A percentile compares a stretch with the other conserved stretches of the same genome.
These are phyloP conservation scores for Diacarnus erythraeanus DNA, from an alignment of 37 sponge, comb jelly and placozoan species.

Conservation along the genomic window DNA sequence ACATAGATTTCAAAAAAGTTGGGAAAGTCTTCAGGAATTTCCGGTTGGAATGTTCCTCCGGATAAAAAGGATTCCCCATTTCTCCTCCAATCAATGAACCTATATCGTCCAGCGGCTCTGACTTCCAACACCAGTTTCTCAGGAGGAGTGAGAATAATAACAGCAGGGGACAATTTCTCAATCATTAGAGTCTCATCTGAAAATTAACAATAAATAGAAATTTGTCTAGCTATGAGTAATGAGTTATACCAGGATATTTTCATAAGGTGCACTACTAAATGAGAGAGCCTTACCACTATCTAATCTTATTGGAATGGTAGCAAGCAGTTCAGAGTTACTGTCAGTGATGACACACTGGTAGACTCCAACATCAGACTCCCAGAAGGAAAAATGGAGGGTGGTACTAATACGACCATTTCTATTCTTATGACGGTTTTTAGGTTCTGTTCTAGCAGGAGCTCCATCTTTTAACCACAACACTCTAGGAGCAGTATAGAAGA, in stretches of 20 bases:
- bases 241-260: too few relatives aligned
- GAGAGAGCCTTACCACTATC: slow-evolving; percentile 32
- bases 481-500: slow-evolving; percentile 2
- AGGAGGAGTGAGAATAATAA: slow-evolving; percentile 39
- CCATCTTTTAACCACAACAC: slow-evolving; percentile 38
- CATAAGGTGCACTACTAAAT: too few relatives aligned
- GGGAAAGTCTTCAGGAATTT: not conserved
- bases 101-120: slow-evolving; percentile 30
- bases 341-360: slow-evolving; percentile 53
- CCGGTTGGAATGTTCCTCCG: too few relatives aligned
- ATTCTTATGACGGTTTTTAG: not conserved
- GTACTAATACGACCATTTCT: not conserved
- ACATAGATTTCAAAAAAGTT: slow-evolving; percentile 40
- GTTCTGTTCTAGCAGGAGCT: not conserved
- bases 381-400: slow-evolving; percentile 5
- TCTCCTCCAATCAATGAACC: not conserved
- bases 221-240: not conserved
- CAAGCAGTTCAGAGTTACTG: slow-evolving; percentile 9
- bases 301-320: slow-evolving; percentile 23
- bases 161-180: slow-evolving; percentile 22
- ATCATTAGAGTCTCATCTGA: not conserved
- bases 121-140: slow-evolving; percentile 41
- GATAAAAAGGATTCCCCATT: not conserved
- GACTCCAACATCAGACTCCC: slow-evolving; percentile 23
- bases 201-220: not conserved